phyloP scores from a whole-genome alignment of 2,113 vertebrate genomes.

The Otus sunia region DNA sequence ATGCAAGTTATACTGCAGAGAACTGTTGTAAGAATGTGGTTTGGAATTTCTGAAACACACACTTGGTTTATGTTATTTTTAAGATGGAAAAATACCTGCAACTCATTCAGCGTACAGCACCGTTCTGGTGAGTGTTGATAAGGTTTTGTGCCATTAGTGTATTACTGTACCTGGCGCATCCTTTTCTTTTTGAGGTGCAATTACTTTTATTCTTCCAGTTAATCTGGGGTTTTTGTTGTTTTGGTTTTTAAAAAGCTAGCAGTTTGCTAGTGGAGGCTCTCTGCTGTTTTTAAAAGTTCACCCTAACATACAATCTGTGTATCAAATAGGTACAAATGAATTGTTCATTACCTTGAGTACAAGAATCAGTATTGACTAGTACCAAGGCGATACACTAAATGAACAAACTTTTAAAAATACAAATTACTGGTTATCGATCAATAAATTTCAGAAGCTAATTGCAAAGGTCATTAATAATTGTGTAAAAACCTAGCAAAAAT shows the following conservation, averaged over 20 bases:
- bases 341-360: conserved; percentile 15
- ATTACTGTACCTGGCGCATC: background rate
- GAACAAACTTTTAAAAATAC: background rate
- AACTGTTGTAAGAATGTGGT: background rate
- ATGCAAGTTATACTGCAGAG: conserved; percentile 24
- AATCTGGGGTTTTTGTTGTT: background rate
- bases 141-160: background rate
- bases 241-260: background rate
- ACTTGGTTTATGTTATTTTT: background rate
- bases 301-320: background rate
- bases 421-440: background rate
- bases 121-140: background rate
- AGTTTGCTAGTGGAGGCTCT: background rate
- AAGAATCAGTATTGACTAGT: conserved; percentile 43
- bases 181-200: conserved; percentile 53
- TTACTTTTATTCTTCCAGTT: conserved; percentile 57
- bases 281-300: conserved; percentile 10
- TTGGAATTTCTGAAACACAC: conserved; percentile 29
- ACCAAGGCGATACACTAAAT: conserved; percentile 31
- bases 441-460: conserved; percentile 15
- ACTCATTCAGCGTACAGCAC: background rate
- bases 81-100: background rate
- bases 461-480: conserved; percentile 8
- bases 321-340: conserved; percentile 38
- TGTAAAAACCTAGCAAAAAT: conserved; percentile 22